These are phyloP conservation scores for Anguilla megastoma DNA, from an alignment of 2,797 vertebrate species.

Conservation along the genomic window DNA sequence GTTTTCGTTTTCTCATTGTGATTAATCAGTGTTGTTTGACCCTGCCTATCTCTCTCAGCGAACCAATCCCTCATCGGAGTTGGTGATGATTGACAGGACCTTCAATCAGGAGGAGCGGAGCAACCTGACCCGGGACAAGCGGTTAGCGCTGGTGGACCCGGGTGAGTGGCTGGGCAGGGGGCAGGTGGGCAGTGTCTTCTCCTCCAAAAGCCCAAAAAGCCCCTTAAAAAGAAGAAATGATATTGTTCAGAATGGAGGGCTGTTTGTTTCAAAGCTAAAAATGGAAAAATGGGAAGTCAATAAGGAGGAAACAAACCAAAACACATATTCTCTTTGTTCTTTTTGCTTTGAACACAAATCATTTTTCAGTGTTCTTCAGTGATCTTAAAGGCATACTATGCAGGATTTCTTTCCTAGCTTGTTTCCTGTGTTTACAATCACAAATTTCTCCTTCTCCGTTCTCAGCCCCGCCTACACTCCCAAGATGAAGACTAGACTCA, in stretches of 20 bases:
- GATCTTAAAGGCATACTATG: no score
- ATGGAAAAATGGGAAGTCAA: background rate
- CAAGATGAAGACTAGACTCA: no score
- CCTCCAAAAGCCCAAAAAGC: background rate
- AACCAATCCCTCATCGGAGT: constrained; percentile 92
- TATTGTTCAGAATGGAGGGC: no score
- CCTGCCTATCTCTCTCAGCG: constrained; percentile 67
- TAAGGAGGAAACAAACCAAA: background rate
- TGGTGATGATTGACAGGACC: constrained; percentile 98
- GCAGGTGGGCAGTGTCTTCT: background rate
- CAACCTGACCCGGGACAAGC: constrained; percentile 91
- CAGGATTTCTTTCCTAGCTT: no score
- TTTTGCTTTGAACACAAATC: background rate
- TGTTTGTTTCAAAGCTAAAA: no score
- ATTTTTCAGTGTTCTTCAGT: background rate
- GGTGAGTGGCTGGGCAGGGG: constrained; percentile 68
- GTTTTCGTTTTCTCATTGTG: background rate
- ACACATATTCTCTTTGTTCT: constrained; percentile 3
- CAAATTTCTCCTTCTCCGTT: no score
- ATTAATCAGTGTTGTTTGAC: background rate
- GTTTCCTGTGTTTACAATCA: no score
- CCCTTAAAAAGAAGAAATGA: no score
- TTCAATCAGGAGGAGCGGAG: constrained; percentile 97
- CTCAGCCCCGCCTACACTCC: no score
- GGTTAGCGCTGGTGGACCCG: constrained; percentile 89